These are phyloP conservation scores for Pao palembangensis DNA, from an alignment of 2,113 vertebrate genomes.

Conservation along the genomic window DNA sequence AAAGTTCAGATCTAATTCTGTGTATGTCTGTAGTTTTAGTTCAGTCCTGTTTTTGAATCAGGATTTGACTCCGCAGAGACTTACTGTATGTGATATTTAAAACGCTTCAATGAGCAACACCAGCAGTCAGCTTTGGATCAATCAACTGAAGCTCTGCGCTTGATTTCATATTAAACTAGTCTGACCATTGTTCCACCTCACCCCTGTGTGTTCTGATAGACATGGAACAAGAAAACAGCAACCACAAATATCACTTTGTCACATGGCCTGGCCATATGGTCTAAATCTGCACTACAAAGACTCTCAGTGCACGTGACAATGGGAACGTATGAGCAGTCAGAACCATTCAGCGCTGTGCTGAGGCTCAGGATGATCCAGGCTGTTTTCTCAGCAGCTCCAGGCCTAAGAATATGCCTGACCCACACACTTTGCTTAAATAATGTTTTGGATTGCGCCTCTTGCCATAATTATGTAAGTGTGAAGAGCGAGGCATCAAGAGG, in stretches of 20 bases:
- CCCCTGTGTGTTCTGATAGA: slow-evolving; percentile 39
- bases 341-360: slow-evolving; percentile 31
- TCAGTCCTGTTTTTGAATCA: too few species aligned
- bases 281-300: slow-evolving; percentile 56
- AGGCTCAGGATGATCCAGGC: slow-evolving; percentile 48
- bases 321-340: slow-evolving; percentile 16
- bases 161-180: neutral
- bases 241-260: slow-evolving; percentile 52
- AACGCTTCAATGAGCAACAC: too few species aligned
- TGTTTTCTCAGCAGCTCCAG: slow-evolving; percentile 50
- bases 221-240: slow-evolving; percentile 49
- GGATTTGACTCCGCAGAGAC: too few species aligned
- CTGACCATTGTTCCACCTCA: slow-evolving; percentile 35
- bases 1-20: too few species aligned
- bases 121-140: too few species aligned
- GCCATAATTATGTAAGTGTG: slow-evolving; percentile 63
- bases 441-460: slow-evolving; percentile 48
- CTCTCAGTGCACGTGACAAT: slow-evolving; percentile 38
- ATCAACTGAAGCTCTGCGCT: too few species aligned
- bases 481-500: slow-evolving; percentile 56
- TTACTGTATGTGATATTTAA: too few species aligned
- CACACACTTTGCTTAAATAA: slow-evolving; percentile 53
- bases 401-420: slow-evolving; percentile 59
- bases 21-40: too few species aligned
- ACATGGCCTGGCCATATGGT: slow-evolving; percentile 55